Evolutionary conservation across 2,113 vertebrate species (phyloP).

Genomic region (Castor canadensis): DNA sequence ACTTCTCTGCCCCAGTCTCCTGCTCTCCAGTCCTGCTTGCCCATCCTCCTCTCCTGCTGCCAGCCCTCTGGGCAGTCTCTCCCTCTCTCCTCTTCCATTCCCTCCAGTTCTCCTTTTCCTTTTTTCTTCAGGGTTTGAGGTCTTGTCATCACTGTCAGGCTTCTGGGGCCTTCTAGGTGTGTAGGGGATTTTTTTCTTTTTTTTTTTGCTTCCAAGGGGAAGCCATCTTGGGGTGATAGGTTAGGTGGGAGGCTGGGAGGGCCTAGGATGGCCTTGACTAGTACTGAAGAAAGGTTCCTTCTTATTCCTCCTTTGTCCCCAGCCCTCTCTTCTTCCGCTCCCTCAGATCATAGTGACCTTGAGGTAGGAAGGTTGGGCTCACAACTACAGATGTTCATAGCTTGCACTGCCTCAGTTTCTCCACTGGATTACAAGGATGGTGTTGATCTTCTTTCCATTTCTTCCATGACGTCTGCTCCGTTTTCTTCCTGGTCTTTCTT

Average conservation of each 20-base stretch:
- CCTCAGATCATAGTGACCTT: background rate
- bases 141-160: background rate
- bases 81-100: background rate
- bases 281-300: background rate
- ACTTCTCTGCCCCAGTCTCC: background rate
- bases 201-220: background rate
- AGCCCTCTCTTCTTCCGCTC: background rate
- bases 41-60: background rate
- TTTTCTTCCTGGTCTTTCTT: background rate
- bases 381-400: background rate
- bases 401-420: constrained; percentile 3
- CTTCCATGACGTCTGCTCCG: background rate
- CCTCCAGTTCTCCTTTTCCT: background rate
- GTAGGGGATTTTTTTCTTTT: background rate
- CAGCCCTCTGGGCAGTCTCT: background rate
- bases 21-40: background rate
- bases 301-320: background rate
- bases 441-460: background rate
- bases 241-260: too few relatives aligned
- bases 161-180: background rate
- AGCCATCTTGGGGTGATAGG: background rate
- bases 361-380: background rate
- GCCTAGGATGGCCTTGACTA: background rate
- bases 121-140: background rate
- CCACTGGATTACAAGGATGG: background rate